Evolutionary conservation across 2,113 vertebrate species (phyloP).

Genomic region (Trachemys scripta): DNA sequence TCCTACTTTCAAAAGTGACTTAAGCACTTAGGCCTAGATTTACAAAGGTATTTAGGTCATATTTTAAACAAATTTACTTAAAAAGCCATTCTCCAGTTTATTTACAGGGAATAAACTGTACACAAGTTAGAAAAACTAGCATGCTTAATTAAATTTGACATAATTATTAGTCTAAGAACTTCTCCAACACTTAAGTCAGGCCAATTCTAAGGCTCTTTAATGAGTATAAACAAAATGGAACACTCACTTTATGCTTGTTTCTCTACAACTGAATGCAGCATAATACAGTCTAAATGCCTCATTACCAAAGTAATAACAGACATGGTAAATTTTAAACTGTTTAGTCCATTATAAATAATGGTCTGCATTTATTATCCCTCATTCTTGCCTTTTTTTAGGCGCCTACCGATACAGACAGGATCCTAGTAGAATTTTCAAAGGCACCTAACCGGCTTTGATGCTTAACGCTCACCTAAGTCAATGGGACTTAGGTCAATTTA

Average conservation of each 20-base stretch:
- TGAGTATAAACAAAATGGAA: conserved; percentile 51
- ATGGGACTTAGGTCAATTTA: not conserved
- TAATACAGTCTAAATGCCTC: conserved; percentile 66
- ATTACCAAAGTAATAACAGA: conserved; percentile 57
- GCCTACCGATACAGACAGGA: not conserved
- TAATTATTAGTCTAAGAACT: not conserved
- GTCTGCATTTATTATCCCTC: not conserved
- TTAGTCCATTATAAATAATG: too few species aligned
- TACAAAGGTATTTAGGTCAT: not conserved
- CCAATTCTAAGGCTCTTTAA: conserved; percentile 68
- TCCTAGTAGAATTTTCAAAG: not conserved
- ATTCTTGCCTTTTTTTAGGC: conserved; percentile 49
- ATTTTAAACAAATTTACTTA: conserved; percentile 58
- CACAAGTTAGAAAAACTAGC: conserved; percentile 58
- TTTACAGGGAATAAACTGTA: conserved; percentile 74
- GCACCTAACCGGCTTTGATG: not conserved
- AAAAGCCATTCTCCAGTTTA: conserved; percentile 54
- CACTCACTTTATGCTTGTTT: conserved; percentile 41
- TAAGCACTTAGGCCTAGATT: not conserved
- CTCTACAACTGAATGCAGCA: conserved; percentile 50
- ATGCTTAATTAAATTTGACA: conserved; percentile 69
- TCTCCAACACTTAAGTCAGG: conserved; percentile 19
- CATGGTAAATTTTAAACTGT: too few species aligned
- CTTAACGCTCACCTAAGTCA: not conserved
- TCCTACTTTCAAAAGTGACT: not conserved